These are phyloP conservation scores for Erebia epiphron DNA, from an alignment of 2,888 invertebrate species.

Conservation along the genomic window DNA sequence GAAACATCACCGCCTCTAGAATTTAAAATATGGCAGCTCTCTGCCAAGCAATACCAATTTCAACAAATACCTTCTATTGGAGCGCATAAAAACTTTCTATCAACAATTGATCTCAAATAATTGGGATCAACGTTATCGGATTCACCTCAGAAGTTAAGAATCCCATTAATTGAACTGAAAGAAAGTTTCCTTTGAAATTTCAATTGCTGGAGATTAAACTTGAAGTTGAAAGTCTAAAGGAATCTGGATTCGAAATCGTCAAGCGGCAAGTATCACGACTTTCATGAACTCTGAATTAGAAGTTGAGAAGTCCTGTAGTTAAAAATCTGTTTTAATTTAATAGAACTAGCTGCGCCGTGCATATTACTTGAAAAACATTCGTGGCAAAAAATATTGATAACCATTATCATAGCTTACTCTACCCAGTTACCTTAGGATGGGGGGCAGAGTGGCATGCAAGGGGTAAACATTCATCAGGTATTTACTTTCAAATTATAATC, in stretches of 20 bases:
- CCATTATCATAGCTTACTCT: no score
- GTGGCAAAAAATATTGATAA: no score
- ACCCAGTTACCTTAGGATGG: no score
- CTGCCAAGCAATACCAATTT: conserved; percentile 5
- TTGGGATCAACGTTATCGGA: conserved; percentile 8
- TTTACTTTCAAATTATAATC: no score
- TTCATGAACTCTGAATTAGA: neutral
- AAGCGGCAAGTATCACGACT: no score
- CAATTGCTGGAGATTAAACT: conserved; percentile 14
- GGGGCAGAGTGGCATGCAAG: no score
- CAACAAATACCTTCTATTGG: conserved; percentile 1
- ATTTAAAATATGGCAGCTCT: neutral
- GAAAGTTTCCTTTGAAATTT: conserved; percentile 17
- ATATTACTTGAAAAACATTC: no score
- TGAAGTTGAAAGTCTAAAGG: neutral
- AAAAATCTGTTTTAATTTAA: neutral
- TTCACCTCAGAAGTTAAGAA: conserved; percentile 4
- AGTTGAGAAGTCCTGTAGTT: neutral
- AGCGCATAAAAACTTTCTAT: conserved; percentile 29
- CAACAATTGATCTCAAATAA: conserved; percentile 17
- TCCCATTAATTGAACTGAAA: conserved; percentile 1
- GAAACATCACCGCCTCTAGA: neutral
- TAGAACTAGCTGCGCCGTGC: no score
- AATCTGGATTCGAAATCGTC: neutral
- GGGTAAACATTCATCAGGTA: no score